Evolutionary conservation across 1,140 invertebrate genomes (phyloP), one percentile per base, ranked within the genome.

Genomic region (Hylaeus volcanicus): DNA sequence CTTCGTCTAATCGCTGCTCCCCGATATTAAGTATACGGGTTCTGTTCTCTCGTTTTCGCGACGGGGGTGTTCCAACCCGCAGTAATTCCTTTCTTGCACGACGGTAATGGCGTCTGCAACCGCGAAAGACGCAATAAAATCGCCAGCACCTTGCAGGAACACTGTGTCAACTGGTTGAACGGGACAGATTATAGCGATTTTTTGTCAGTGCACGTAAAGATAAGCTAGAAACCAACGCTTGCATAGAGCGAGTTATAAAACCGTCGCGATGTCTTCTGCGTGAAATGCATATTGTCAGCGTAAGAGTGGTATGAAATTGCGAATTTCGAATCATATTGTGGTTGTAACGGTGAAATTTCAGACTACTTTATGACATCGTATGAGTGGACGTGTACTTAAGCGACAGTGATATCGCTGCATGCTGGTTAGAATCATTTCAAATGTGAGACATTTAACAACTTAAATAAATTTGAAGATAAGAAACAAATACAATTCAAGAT

Each of bases 21-120:
- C 64, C 78, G 66, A 86, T 88, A 88, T 88, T 84, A 88, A 83
- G 82, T 83, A 71, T 75, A 84, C 77, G 68, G 74, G 12, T 79
- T 64, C 71, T 9, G 73, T 45, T 73, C 61, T 73, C 43, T 71
- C 43, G 65, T 79, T 82, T 77, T 69, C 80, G 37, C 74, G 39
- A 41, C 43, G 5, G 58, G 48, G 66, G 12, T 51, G 58, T 66
- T 60, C 26, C 43, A 14, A 39, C 9, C 56, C 58, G 6, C 9
- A 58, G 41, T 76, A 83, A 82, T 68, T 82, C 56, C 68, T 61
- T 69, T 74, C 76, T 79, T 66, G 72, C 72, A 26, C 14, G 41
- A 6, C 80, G 37, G 51, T 80, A 86, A 86, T 75, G 68, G 77
- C 68, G 39, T 71, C 74, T 41, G 11, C 51, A 68, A 60, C 53